These are phyloP conservation scores for Encarsia formosa DNA, from an alignment of 2,888 invertebrate species.

Conservation along the genomic window DNA sequence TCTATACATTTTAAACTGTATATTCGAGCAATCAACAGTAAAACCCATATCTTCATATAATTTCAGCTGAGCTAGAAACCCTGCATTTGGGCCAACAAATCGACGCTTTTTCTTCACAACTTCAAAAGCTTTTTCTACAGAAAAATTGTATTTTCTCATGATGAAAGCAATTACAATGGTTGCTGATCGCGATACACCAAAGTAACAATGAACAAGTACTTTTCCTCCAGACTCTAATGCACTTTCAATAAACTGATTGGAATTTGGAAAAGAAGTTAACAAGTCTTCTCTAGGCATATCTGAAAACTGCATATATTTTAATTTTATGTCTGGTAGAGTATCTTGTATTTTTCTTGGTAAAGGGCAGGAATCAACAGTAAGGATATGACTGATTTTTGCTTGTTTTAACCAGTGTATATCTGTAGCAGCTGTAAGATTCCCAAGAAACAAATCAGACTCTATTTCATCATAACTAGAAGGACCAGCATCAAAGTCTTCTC, in stretches of 20 bases:
- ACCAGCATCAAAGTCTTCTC: conserved; percentile 56
- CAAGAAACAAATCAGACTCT: conserved; percentile 57
- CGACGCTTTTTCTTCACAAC: conserved; percentile 67
- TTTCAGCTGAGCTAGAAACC: conserved; percentile 75
- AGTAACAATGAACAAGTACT: conserved; percentile 87
- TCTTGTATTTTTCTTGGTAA: conserved; percentile 71
- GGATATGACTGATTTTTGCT: conserved; percentile 68
- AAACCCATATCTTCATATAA: conserved; percentile 77
- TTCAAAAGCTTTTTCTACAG: conserved; percentile 69
- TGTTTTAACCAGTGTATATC: conserved; percentile 65
- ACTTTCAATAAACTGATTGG: conserved; percentile 70
- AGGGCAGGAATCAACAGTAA: conserved; percentile 82
- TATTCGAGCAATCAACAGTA: conserved; percentile 65
- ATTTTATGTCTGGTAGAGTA: conserved; percentile 59
- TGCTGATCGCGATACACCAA: conserved; percentile 86
- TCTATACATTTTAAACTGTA: conserved; percentile 71
- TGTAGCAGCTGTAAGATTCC: conserved; percentile 77
- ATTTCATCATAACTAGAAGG: conserved; percentile 59
- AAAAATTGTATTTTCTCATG: conserved; percentile 79
- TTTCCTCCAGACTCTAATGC: conserved; percentile 63
- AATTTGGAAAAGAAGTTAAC: conserved; percentile 72
- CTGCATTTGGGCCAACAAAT: conserved; percentile 74
- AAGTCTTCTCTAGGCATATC: conserved; percentile 84
- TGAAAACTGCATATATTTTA: conserved; percentile 76
- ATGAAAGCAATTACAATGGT: conserved; percentile 81